These are phyloP conservation scores for Dasyurus viverrinus DNA, from an alignment of 2,113 vertebrate genomes.

Conservation along the genomic window DNA sequence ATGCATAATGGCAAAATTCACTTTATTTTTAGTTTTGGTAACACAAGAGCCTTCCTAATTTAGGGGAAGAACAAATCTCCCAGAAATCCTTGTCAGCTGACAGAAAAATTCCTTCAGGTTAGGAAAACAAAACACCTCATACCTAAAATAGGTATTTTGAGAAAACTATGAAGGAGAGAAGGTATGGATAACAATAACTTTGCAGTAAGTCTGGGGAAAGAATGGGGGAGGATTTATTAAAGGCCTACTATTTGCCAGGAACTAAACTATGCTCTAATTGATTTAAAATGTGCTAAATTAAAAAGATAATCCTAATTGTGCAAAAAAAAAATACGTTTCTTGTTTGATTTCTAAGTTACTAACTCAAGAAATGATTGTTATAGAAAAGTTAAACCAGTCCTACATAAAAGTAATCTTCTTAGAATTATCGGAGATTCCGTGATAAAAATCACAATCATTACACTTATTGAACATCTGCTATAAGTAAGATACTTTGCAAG, in stretches of 20 bases:
- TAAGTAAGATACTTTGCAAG: slow-evolving; percentile 3
- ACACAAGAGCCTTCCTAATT: not conserved
- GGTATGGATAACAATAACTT: not conserved
- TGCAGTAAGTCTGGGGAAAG: not conserved
- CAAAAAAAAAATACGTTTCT: not conserved
- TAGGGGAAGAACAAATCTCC: not conserved
- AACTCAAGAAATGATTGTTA: not conserved
- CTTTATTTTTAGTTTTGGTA: not conserved
- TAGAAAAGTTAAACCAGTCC: slow-evolving; percentile 15
- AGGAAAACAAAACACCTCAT: not conserved
- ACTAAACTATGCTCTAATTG: not conserved
- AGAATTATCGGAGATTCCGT: slow-evolving; percentile 8
- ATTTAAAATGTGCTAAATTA: not conserved
- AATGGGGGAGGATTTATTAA: not conserved
- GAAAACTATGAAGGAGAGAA: slow-evolving; percentile 16
- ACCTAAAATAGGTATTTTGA: not conserved
- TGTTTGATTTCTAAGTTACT: slow-evolving; percentile 28
- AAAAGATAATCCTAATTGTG: slow-evolving; percentile 15
- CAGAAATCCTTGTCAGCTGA: not conserved
- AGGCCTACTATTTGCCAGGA: not conserved
- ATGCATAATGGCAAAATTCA: slow-evolving; percentile 38
- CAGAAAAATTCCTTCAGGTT: slow-evolving; percentile 3
- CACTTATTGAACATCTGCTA: slow-evolving; percentile 27
- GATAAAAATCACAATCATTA: not conserved
- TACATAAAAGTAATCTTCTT: not conserved